Base-by-base conservation (phyloP, 2,113 vertebrate genomes). In the Platysteira castanea region DNA sequence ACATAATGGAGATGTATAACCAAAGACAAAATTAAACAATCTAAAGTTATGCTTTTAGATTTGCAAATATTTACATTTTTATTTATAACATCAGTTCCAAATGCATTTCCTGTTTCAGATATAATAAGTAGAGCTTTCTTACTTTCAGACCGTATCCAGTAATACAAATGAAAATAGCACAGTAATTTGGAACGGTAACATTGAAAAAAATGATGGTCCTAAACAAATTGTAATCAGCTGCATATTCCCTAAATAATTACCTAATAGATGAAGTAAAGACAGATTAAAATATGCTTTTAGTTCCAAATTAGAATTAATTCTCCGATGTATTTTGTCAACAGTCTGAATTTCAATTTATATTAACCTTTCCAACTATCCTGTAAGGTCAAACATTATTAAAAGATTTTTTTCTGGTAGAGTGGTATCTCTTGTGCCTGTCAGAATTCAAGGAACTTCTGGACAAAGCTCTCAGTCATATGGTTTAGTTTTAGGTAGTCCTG, bases 231-330 rank as follows among this genome's bases (percentile, higher is more conserved):
- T 56, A 64, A 16, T 13, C 41, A 14, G 74, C 67, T 68, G 24
- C 57, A 52, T 64, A 54, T 78, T 95, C 84, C 46, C n/a, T 46
- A 71, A 88, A 56, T 82, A 74, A 50, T 84, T 92, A 42, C 49
- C 21, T 76, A 61, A 19, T 64, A 70, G 44, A 22, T 78, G 42
- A 81, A 70, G 27, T 78, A 44, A 88, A 28, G 35, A 19, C 20
- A 64, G 30, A 91, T 63, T 78, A 68, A 97, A 78, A 94, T 64
- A 49, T 5, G 2, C 19, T 31, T 20, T 0, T 52, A 20, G 56
- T 92, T 93, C 70, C 70, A 49, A 91, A 86, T 89, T 41, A 35
- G 46, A 91, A 56, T 82, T 84, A 82, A 78, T 89, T 95, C 23
- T 69, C 12, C 11, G 16, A 31, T 78, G 28, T 41, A 33, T 89